Evolutionary conservation across 2,113 vertebrate species (phyloP), one percentile per base, ranked within the genome.

Genomic region (Lucifuga dentata): DNA sequence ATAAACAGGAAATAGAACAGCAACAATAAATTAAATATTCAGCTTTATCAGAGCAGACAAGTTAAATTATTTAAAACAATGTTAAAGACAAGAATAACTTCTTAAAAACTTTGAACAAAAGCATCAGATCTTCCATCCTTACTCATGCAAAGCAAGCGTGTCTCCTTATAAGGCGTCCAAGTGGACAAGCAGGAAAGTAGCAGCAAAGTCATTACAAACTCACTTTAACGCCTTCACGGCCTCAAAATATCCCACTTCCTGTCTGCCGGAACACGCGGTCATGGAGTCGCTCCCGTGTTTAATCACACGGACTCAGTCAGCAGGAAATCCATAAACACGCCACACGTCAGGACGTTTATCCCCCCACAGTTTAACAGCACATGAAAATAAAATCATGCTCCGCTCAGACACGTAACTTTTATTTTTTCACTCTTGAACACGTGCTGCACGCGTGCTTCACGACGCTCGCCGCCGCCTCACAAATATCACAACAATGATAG

Each of bases 401-500:
- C 68, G 76, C 55, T 78, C 40, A 72, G 50, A 81, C 52, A 11
- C 57, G 60, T 76, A 55, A 38, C 43, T 70, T 77, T 78, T 53
- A 64, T 78, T 48, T 20, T 52, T 43, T 73, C 50, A 24, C 73
- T 73, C 78, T 65, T 80, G 49, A 80, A 70, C 81, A 81, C 62
- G 62, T 55, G 60, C 48, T n/a, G 26, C 59, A 17, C 19, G 17
- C 49, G 10, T 7, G 62, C 71, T 19, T 38, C 45, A 12, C 72
- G n/a, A 26, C 26, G 5, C 67, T 43, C 51, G 17, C 38, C 51
- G 35, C 64, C 73, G 35, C 60, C 6, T 75, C 65, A 68, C 62
- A 57, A 88, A 89, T 16, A 68, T 67, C 84, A 83, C 73, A 85
- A 91, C 74, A 83, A 86, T 58, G 75, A 76, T 3, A 83, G 78